A percentile compares a stretch with the other conserved stretches of the same genome.
Evolutionary conservation across 2,113 vertebrate genomes (phyloP).

Genomic region (Eupsittula cactorum): DNA sequence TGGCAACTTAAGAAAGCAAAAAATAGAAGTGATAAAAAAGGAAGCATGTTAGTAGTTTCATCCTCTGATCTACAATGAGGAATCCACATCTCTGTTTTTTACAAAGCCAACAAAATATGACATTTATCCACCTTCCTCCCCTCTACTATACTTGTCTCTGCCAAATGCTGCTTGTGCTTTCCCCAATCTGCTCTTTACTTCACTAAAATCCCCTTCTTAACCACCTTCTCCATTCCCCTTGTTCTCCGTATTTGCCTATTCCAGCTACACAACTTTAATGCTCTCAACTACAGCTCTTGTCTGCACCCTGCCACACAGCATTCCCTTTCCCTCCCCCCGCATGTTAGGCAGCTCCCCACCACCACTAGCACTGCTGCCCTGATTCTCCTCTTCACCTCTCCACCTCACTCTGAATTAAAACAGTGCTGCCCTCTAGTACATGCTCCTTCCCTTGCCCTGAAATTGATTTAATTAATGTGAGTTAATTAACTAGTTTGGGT

Average conservation of each 20-base stretch:
- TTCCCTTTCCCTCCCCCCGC: background rate
- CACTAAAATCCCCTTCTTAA: background rate
- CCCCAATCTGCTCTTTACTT: background rate
- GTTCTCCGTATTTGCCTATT: background rate
- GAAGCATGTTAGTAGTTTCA: background rate
- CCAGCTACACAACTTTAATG: background rate
- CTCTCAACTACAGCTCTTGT: fast-evolving
- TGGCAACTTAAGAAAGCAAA: background rate
- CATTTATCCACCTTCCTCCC: background rate
- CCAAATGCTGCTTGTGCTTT: background rate
- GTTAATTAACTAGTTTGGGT: constrained; percentile 8
- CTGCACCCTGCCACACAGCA: fast-evolving
- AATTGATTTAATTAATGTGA: constrained; percentile 27
- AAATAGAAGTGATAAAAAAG: background rate
- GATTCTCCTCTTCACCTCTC: background rate
- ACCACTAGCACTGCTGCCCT: background rate
- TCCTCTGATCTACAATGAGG: background rate
- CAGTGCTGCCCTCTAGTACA: background rate
- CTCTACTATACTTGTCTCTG: background rate
- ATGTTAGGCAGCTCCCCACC: background rate
- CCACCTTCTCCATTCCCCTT: background rate
- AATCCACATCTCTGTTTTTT: background rate
- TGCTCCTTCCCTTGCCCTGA: background rate
- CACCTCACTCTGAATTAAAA: background rate
- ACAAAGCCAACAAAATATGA: background rate